Evolutionary conservation across 2,113 vertebrate genomes (phyloP).

Genomic region (Gorsachius goisagi): DNA sequence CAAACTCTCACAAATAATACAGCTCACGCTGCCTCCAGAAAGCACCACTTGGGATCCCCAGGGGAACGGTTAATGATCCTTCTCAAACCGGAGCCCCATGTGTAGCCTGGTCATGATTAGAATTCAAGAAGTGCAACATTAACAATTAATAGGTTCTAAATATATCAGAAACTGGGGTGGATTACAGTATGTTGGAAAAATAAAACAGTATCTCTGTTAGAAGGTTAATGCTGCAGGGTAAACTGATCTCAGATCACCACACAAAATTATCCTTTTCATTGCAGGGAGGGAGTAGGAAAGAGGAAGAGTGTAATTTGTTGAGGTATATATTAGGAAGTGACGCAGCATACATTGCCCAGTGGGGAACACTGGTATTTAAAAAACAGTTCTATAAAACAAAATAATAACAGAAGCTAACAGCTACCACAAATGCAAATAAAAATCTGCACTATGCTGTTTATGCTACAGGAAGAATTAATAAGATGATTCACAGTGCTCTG

Average conservation of each 20-base stretch:
- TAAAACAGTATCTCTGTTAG: constrained; percentile 20
- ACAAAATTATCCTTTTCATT: constrained; percentile 31
- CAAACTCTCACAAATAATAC: constrained; percentile 49
- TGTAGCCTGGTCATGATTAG: constrained; percentile 18
- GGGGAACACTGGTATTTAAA: not conserved
- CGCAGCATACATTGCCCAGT: not conserved
- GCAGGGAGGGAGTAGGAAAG: not conserved
- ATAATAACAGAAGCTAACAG: not conserved
- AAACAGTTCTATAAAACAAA: not conserved
- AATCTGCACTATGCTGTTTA: not conserved
- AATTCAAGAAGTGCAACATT: constrained; percentile 71
- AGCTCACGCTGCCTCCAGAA: constrained; percentile 51
- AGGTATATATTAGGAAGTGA: not conserved
- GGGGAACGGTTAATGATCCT: constrained; percentile 63
- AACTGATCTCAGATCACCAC: constrained; percentile 13
- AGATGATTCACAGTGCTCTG: not conserved
- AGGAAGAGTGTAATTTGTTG: not conserved
- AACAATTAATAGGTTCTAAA: constrained; percentile 72
- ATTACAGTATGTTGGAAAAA: constrained; percentile 59
- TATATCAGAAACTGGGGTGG: constrained; percentile 39
- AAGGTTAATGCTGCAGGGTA: constrained; percentile 7
- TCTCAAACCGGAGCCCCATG: constrained; percentile 49
- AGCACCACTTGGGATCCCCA: constrained; percentile 59
- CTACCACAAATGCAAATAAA: constrained; percentile 8
- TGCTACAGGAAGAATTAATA: not conserved